Evolutionary conservation across 2,797 vertebrate species (phyloP).

Genomic region (Helostoma temminkii): DNA sequence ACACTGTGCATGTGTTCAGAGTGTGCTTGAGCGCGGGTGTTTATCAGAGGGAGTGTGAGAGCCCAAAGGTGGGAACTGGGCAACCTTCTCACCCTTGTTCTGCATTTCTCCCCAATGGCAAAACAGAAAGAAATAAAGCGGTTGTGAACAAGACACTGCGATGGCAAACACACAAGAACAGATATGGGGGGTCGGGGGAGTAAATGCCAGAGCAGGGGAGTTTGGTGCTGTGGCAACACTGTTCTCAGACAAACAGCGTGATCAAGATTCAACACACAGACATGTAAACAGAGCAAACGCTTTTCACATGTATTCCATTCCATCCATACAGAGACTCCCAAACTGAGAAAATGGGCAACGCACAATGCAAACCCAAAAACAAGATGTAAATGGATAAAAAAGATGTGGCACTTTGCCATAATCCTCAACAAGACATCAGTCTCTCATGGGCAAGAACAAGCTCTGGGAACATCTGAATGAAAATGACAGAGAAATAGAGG

Average conservation of each 20-base stretch:
- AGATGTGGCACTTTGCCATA: conserved; percentile 73
- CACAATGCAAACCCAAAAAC: conserved; percentile 39
- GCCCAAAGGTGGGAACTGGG: conserved; percentile 84
- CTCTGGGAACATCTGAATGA: conserved; percentile 68
- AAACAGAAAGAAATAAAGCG: conserved; percentile 70
- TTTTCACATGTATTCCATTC: conserved; percentile 52
- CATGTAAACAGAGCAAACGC: conserved; percentile 47
- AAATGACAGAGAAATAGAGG: conserved; percentile 53
- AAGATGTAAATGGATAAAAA: conserved; percentile 67
- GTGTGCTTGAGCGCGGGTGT: conserved; percentile 52
- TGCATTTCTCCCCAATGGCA: conserved; percentile 64
- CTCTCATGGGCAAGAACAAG: conserved; percentile 60
- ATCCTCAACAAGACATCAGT: conserved; percentile 73
- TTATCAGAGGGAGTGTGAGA: conserved; percentile 67
- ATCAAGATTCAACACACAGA: conserved; percentile 72
- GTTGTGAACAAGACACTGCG: conserved; percentile 61
- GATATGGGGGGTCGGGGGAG: conserved; percentile 63
- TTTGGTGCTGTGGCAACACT: conserved; percentile 68
- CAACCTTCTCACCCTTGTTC: conserved; percentile 85
- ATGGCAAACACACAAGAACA: conserved; percentile 65
- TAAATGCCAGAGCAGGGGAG: conserved; percentile 67
- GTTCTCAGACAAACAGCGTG: conserved; percentile 64
- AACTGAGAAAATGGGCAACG: conserved; percentile 57
- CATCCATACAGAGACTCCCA: conserved; percentile 50
- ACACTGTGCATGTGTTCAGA: conserved; percentile 64